A percentile compares a stretch with the other conserved stretches of the same genome.
These are phyloP conservation scores for Campoplex capitator DNA, from an alignment of 2,888 invertebrate genomes.

Conservation along the genomic window DNA sequence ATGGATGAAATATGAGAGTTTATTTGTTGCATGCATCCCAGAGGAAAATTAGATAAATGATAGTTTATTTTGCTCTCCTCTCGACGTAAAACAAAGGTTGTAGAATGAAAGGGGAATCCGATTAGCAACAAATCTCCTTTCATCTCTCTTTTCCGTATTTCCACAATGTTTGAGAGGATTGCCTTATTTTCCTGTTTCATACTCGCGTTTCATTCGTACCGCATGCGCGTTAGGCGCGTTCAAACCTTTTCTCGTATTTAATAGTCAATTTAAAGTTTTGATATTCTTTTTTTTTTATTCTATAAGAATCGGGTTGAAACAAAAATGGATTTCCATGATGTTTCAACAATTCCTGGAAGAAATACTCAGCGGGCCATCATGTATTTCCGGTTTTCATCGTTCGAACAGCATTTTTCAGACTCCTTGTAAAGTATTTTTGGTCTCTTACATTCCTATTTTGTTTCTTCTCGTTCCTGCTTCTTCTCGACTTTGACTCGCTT, in stretches of 20 bases:
- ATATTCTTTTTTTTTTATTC: neutral
- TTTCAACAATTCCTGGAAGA: neutral
- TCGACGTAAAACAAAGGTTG: constrained; percentile 20
- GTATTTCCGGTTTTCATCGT: neutral
- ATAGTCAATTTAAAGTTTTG: neutral
- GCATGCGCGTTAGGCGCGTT: neutral
- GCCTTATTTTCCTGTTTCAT: neutral
- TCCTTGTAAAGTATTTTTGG: neutral
- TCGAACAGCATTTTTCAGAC: neutral
- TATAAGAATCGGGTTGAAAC: neutral
- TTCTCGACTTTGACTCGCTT: neutral
- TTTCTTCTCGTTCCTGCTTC: constrained; percentile 1
- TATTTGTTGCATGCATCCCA: neutral
- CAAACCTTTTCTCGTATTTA: neutral
- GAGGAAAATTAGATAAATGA: constrained; percentile 6
- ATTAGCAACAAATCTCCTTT: constrained; percentile 55
- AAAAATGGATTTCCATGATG: neutral
- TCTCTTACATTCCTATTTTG: neutral
- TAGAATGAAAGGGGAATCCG: constrained; percentile 46
- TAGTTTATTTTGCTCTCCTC: constrained; percentile 25
- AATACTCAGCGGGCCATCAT: neutral
- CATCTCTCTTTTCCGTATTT: constrained; percentile 5
- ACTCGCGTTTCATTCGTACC: constrained; percentile 3
- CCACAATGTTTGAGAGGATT: constrained; percentile 13
- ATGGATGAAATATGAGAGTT: neutral